Conservation (phyloP, 2,888 invertebrate genomes). For the Tenodera sinensis region DNA sequence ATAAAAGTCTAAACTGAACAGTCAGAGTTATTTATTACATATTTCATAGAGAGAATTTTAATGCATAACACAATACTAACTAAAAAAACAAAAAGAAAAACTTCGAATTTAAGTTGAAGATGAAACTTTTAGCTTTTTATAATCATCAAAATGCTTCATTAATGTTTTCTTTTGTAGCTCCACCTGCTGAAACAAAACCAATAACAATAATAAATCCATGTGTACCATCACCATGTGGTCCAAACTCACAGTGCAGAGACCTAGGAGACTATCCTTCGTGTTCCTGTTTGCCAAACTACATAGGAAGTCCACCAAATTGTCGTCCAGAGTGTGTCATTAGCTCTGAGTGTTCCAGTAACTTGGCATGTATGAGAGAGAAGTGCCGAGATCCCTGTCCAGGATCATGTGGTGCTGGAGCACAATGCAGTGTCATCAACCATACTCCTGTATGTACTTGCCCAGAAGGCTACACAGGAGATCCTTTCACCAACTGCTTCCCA, state of each 20-base stretch:
- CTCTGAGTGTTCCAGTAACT: conserved; percentile 67
- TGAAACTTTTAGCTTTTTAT: too few relatives aligned
- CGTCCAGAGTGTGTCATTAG: conserved; percentile 71
- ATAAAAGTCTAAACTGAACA: too few relatives aligned
- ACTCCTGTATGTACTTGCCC: conserved; percentile 73
- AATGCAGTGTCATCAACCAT: conserved; percentile 71
- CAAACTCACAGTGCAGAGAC: conserved; percentile 40
- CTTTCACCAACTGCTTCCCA: conserved; percentile 64
- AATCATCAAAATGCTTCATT: too few relatives aligned
- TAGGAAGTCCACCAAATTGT: conserved; percentile 53
- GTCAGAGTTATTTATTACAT: too few relatives aligned
- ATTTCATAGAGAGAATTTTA: too few relatives aligned
- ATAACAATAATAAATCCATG: conserved; percentile 34
- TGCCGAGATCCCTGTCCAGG: conserved; percentile 75
- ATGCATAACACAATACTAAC: too few relatives aligned
- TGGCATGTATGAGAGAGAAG: conserved; percentile 69
- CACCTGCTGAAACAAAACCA: neutral
- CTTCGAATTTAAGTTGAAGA: too few relatives aligned
- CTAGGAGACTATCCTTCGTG: conserved; percentile 39
- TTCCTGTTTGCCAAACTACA: conserved; percentile 42
- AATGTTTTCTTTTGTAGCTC: neutral
- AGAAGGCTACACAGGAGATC: conserved; percentile 70
- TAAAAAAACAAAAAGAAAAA: too few relatives aligned
- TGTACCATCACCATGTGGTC: conserved; percentile 39
- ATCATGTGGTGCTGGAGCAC: conserved; percentile 68